Percentiles rank a stretch among this genome's conserved stretches.
Conservation (phyloP, 1,140 invertebrate species). For the Heliconius hermathena region DNA sequence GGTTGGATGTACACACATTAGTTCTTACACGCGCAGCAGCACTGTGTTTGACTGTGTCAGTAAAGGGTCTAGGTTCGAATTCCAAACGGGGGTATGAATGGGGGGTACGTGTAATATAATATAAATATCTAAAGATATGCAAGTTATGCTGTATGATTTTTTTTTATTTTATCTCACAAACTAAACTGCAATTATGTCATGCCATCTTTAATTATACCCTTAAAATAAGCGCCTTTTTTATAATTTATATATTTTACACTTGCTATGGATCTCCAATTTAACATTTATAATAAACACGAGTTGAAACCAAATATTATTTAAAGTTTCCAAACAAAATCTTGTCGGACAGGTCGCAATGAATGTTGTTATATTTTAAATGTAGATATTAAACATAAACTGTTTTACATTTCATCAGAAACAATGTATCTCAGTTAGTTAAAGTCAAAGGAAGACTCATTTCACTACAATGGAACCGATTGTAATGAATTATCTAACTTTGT, state of each 20-base stretch:
- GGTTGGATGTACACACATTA: too few species aligned
- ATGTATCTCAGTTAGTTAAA: constrained; percentile 42
- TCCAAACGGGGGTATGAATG: too few species aligned
- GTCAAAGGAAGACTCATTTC: constrained; percentile 31
- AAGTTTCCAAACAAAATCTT: constrained; percentile 27
- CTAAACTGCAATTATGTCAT: too few species aligned
- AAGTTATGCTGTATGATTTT: too few species aligned
- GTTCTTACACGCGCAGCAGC: too few species aligned
- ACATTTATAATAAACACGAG: constrained; percentile 4
- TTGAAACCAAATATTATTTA: constrained; percentile 14
- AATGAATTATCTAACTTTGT: constrained; percentile 31
- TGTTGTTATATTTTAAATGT: constrained; percentile 52
- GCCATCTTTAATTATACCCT: too few species aligned
- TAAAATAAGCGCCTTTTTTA: too few species aligned
- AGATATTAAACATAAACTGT: constrained; percentile 59
- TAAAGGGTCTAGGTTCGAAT: too few species aligned
- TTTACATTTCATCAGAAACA: constrained; percentile 58
- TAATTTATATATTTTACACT: background rate
- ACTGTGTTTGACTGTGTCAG: too few species aligned
- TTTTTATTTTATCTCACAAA: too few species aligned
- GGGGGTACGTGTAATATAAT: too few species aligned
- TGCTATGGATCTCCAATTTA: background rate
- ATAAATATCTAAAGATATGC: too few species aligned
- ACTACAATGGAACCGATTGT: constrained; percentile 50
- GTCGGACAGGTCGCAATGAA: background rate